Base-by-base conservation (phyloP, 2,888 invertebrate genomes). In the Blera fallax region DNA sequence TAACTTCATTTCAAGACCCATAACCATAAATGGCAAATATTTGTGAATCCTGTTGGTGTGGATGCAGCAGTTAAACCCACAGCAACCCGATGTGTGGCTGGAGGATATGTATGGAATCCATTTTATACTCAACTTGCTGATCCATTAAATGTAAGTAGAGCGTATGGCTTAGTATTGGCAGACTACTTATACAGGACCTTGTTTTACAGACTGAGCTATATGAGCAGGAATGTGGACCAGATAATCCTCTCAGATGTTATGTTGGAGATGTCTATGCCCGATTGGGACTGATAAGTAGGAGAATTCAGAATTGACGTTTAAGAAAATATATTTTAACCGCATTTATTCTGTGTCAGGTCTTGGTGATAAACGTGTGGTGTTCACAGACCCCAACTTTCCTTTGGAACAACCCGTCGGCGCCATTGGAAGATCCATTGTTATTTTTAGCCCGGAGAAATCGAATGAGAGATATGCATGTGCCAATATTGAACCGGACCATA, bases 21-120 rank as follows among this genome's bases (percentile, higher is more conserved):
- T 89, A 94, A 96, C 90, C 98, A 98, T 92, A 95, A 96, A 89
- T 98, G 98, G 98, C 96, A 96, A 65, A 95, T 98, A 88, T 98
- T 95, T 91, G 98, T 98, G 40, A 98, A 98, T 93, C 96, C 97
- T 0, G 96, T 98, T 52, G 97, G 97, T 0, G 97, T 97, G 70
- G 98, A 98, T 93, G 98, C 98, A 0, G 94, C 96, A 0, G 97
- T 98, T 5, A 94, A 95, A 91, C 95, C 96, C 40, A 95, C 95
- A 80, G 93, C 93, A 87, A 96, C 97, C 0, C 94, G 98, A 87
- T 98, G 98, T 91, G 97, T 97, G 7, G 98, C 98, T 1, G 97
- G 96, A 24, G 98, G 98, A 6, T 98, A 97, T 90, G 94, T 96
- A 10, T 98, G 97, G 97, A 98, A 98, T 93, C 98, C 98, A 0